phyloP scores from a whole-genome alignment of 2,113 vertebrate species.

The Oenanthe oenanthe region DNA sequence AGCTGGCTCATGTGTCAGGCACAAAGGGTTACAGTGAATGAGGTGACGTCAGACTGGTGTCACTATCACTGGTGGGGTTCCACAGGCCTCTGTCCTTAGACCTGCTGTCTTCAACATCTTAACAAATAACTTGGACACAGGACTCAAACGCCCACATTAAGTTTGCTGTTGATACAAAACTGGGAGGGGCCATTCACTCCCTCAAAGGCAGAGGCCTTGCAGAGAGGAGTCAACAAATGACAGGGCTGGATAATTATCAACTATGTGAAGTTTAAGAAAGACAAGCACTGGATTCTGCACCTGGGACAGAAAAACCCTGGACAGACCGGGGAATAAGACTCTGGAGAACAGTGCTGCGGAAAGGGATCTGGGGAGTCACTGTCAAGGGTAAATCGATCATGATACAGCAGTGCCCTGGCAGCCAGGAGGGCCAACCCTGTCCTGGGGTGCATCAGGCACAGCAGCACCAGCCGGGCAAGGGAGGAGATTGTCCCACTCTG shows the following conservation, averaged over 20 bases:
- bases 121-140: not conserved
- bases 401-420: not conserved
- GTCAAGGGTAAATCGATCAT: fast-evolving
- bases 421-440: not conserved
- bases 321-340: not conserved
- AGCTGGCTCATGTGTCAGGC: fast-evolving
- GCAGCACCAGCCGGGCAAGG: fast-evolving
- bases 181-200: not conserved
- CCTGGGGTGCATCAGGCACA: not conserved
- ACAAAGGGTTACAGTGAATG: not conserved
- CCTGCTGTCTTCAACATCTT: not conserved
- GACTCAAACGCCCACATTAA: not conserved
- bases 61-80: not conserved
- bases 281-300: not conserved
- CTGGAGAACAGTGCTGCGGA: fast-evolving
- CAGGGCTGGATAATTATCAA: not conserved
- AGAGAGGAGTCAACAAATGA: not conserved
- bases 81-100: not conserved
- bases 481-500: not conserved
- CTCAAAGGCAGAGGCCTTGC: not conserved
- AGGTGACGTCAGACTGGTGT: not conserved
- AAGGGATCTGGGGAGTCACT: fast-evolving
- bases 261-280: not conserved
- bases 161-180: not conserved
- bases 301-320: not conserved